A percentile compares a stretch with the other conserved stretches of the same genome.
phyloP scores from a whole-genome alignment of 2,113 vertebrate genomes.

The Patagioenas fasciata region DNA sequence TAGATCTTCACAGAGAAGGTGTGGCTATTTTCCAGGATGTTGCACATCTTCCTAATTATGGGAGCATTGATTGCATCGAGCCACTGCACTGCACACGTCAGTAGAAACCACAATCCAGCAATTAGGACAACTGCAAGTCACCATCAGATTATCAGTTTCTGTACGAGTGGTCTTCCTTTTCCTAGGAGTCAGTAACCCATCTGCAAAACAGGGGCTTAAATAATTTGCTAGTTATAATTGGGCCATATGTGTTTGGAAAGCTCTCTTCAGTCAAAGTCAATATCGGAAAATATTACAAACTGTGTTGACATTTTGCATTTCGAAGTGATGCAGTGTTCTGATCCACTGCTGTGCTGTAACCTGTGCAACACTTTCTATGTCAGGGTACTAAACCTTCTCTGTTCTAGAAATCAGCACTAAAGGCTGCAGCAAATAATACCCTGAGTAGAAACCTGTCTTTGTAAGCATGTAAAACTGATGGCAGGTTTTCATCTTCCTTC shows the following conservation, averaged over 20 bases:
- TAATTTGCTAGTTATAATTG: background rate
- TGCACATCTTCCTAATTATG: background rate
- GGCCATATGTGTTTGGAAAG: background rate
- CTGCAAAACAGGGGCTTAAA: background rate
- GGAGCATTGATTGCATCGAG: background rate
- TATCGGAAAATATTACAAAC: background rate
- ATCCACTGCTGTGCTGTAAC: background rate
- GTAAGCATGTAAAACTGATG: background rate
- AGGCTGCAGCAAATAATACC: background rate
- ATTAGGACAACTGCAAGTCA: background rate
- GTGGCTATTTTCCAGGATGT: background rate
- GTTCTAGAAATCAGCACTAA: background rate
- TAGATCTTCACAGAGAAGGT: background rate
- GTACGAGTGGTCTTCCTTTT: background rate
- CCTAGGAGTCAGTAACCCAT: background rate
- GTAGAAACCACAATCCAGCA: background rate
- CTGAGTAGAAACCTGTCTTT: background rate
- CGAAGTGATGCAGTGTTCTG: background rate
- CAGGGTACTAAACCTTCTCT: background rate
- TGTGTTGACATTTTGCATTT: background rate
- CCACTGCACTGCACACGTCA: rapidly evolving
- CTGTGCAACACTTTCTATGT: background rate
- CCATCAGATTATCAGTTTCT: background rate
- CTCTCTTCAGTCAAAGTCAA: rapidly evolving
- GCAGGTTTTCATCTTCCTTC: background rate